phyloP scores from a whole-genome alignment of 2,888 invertebrate species.

The Anagyrus pseudococci region DNA sequence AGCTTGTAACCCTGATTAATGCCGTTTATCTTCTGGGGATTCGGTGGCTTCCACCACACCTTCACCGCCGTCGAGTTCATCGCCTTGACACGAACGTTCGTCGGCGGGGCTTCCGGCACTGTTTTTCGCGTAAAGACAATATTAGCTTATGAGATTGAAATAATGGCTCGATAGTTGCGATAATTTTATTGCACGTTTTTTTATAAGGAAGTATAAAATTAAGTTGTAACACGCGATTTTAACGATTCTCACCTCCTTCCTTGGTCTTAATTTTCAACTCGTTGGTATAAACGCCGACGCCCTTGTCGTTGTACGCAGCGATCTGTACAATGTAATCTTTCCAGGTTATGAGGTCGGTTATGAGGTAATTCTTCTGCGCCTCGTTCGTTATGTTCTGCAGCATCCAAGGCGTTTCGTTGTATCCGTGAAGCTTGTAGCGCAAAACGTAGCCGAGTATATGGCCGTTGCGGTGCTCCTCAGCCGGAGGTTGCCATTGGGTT shows the following conservation, averaged over 20 bases:
- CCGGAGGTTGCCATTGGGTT: conserved; percentile 95
- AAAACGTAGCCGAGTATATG: conserved; percentile 93
- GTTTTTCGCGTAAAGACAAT: conserved; percentile 1
- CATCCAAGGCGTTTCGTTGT: conserved; percentile 88
- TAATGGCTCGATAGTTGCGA: too few relatives aligned
- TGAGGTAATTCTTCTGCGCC: conserved; percentile 87
- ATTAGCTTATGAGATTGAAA: too few relatives aligned
- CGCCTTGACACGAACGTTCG: conserved; percentile 77
- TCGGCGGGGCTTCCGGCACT: conserved; percentile 91
- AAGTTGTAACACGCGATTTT: background rate
- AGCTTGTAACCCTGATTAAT: conserved; percentile 97
- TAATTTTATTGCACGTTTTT: background rate
- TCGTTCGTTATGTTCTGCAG: conserved; percentile 91
- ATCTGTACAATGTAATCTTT: conserved; percentile 97
- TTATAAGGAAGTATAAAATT: too few relatives aligned
- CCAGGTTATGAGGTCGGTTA: conserved; percentile 95
- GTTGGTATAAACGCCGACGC: conserved; percentile 90
- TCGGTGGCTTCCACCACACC: conserved; percentile 95
- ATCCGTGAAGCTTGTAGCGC: conserved; percentile 88
- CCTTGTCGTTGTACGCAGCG: conserved; percentile 96
- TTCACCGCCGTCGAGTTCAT: conserved; percentile 84
- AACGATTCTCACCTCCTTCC: conserved; percentile 73
- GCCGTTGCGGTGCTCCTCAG: conserved; percentile 94
- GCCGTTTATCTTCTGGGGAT: conserved; percentile 97
- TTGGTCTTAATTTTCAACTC: conserved; percentile 92